Conservation (phyloP, 2,888 invertebrate genomes). For the Himalopsyche kuldschensis region DNA sequence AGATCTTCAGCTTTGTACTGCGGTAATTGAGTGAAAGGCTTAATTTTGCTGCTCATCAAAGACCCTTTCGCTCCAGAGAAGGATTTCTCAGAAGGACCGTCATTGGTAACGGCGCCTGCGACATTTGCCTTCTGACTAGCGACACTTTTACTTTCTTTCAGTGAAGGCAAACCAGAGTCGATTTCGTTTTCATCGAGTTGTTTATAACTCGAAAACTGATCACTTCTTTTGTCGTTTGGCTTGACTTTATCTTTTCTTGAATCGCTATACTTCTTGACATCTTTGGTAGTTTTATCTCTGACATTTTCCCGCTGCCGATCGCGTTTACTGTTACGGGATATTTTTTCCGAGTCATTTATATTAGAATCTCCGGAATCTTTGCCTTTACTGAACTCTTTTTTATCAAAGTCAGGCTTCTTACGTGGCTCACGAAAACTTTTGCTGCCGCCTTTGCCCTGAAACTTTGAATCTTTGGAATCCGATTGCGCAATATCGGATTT, state of each 20-base stretch:
- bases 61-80: constrained; percentile 17
- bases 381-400: constrained; percentile 43
- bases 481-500: constrained; percentile 47
- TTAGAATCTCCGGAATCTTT: constrained; percentile 45
- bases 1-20: constrained; percentile 58
- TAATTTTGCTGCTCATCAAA: constrained; percentile 50
- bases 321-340: constrained; percentile 50
- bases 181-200: constrained; percentile 30
- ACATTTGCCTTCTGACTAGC: not conserved
- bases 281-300: constrained; percentile 51
- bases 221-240: constrained; percentile 50
- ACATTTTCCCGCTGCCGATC: constrained; percentile 55
- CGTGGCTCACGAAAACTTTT: constrained; percentile 47
- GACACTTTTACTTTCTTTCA: constrained; percentile 9
- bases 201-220: constrained; percentile 50
- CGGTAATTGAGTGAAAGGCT: constrained; percentile 57
- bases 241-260: constrained; percentile 55
- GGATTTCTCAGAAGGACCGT: constrained; percentile 8
- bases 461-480: constrained; percentile 54
- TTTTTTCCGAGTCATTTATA: constrained; percentile 45
- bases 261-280: constrained; percentile 52
- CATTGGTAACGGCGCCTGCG: not conserved
- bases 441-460: constrained; percentile 49
- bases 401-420: constrained; percentile 49
- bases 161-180: constrained; percentile 11